Conservation (phyloP, 1,140 invertebrate genomes). For the Lasioglossum albipes region DNA sequence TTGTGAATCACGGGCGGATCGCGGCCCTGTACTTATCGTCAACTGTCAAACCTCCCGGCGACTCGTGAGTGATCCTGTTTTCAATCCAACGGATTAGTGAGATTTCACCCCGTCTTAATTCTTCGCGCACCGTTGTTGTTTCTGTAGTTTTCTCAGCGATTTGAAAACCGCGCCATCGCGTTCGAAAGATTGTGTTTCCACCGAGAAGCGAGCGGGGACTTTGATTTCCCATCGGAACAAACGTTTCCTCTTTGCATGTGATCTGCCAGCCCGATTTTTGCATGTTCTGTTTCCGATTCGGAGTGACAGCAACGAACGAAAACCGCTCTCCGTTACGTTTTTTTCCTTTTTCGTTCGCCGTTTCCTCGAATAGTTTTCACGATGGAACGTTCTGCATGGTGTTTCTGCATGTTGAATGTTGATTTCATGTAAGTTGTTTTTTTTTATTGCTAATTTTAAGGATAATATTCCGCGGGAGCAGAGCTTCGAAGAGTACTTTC, state of each 20-base stretch:
- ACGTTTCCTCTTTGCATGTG: background rate
- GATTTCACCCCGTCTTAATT: background rate
- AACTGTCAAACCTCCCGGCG: background rate
- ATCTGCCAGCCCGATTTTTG: background rate
- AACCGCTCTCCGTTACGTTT: background rate
- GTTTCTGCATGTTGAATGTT: slow-evolving; percentile 4
- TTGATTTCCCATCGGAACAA: no score
- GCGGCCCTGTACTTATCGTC: background rate
- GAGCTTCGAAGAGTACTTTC: no score
- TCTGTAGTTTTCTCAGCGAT: background rate
- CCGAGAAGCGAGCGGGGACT: no score
- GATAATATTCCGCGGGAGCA: background rate
- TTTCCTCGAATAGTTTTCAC: background rate
- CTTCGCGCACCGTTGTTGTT: background rate
- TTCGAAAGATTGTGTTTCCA: background rate
- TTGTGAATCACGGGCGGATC: slow-evolving; percentile 22
- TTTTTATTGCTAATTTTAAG: background rate
- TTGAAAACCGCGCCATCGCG: background rate
- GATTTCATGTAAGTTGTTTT: slow-evolving; percentile 3
- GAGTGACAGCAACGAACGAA: background rate
- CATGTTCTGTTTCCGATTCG: background rate
- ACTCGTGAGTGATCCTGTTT: background rate
- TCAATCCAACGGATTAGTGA: background rate
- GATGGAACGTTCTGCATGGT: background rate
- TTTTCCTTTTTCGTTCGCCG: background rate